phyloP scores from a whole-genome alignment of 2,797 vertebrate genomes.

The Pipistrellus pipistrellus region DNA sequence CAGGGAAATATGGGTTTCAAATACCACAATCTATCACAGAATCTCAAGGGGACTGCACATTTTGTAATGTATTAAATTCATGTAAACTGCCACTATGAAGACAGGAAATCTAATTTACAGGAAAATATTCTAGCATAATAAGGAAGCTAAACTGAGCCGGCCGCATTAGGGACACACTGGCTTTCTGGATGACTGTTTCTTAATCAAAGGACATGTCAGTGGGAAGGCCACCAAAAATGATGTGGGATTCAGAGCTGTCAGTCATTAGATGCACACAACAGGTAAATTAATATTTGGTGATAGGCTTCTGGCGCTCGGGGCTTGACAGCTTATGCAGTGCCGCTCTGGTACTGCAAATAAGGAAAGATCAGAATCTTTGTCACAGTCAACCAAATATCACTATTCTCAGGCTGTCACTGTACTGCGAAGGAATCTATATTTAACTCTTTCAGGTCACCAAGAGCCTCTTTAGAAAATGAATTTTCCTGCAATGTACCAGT shows the following conservation, averaged over 20 bases:
- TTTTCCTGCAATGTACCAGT: neutral
- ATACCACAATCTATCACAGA: constrained; percentile 78
- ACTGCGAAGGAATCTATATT: constrained; percentile 28
- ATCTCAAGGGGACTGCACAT: constrained; percentile 76
- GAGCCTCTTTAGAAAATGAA: neutral
- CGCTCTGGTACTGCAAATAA: constrained; percentile 73
- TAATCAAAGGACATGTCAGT: constrained; percentile 70
- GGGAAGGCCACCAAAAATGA: constrained; percentile 74
- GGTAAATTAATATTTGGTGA: constrained; percentile 82
- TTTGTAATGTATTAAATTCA: constrained; percentile 84
- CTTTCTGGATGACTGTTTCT: constrained; percentile 70
- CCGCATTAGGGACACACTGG: constrained; percentile 75
- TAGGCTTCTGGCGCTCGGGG: constrained; percentile 65
- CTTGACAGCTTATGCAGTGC: constrained; percentile 74
- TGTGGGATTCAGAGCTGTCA: constrained; percentile 67
- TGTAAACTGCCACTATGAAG: constrained; percentile 84
- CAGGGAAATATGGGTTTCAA: constrained; percentile 75
- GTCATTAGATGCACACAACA: constrained; percentile 76
- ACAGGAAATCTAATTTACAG: constrained; percentile 84
- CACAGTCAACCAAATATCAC: constrained; percentile 74
- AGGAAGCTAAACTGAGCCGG: constrained; percentile 73
- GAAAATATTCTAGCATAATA: constrained; percentile 76
- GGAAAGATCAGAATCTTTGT: constrained; percentile 68
- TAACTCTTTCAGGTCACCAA: constrained; percentile 66
- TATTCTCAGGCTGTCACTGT: constrained; percentile 56